A percentile compares a stretch with the other conserved stretches of the same genome.
phyloP scores from a whole-genome alignment of 2,113 vertebrate species.

The Nothobranchius furzeri region DNA sequence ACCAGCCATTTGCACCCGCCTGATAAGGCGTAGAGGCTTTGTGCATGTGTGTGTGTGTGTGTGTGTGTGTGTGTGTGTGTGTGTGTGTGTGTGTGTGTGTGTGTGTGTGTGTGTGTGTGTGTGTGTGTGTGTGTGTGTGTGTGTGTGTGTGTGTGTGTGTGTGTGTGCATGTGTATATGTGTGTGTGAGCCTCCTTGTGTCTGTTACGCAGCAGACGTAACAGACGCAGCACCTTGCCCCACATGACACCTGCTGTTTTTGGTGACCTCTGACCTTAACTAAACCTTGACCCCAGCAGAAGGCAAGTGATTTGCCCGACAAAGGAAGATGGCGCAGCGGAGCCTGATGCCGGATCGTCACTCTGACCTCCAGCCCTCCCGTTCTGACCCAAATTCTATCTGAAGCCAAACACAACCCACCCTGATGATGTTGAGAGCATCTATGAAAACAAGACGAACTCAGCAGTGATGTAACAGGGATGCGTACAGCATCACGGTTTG shows the following conservation, averaged over 20 bases:
- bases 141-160: no score
- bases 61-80: slow-evolving; percentile 12
- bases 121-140: no score
- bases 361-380: slow-evolving; percentile 42
- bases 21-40: slow-evolving; percentile 60
- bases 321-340: slow-evolving; percentile 58
- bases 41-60: slow-evolving; percentile 3
- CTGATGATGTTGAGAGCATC: slow-evolving; percentile 47
- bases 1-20: slow-evolving; percentile 51
- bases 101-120: slow-evolving; percentile 3
- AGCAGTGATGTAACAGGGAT: slow-evolving; percentile 8
- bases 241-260: slow-evolving; percentile 65
- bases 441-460: background rate
- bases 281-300: slow-evolving; percentile 80
- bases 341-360: slow-evolving; percentile 31
- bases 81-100: background rate
- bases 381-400: slow-evolving; percentile 40
- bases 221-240: slow-evolving; percentile 67
- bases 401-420: slow-evolving; percentile 58
- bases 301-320: slow-evolving; percentile 67
- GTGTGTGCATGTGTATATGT: slow-evolving; percentile 7
- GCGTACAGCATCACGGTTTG: slow-evolving; percentile 15
- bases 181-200: slow-evolving; percentile 44
- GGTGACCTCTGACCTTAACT: slow-evolving; percentile 75
- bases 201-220: slow-evolving; percentile 60